Percentiles rank a stretch among this genome's conserved stretches.
Evolutionary conservation across 1,140 invertebrate species (phyloP).

Genomic region (Zaprionus ghesquierei): DNA sequence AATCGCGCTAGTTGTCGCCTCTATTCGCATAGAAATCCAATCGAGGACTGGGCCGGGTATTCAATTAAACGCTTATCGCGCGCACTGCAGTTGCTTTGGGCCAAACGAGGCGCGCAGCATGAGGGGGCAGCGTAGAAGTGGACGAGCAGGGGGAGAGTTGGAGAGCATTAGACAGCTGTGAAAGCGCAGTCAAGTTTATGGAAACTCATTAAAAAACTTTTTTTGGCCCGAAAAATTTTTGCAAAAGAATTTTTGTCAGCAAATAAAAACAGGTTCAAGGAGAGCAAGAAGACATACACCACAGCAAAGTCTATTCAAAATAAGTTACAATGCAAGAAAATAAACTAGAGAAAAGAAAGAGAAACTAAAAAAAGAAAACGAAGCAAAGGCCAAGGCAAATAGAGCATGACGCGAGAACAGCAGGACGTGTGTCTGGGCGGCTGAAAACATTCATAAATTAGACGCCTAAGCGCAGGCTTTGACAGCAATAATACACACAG

Average conservation of each 20-base stretch:
- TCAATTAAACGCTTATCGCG: constrained; percentile 77
- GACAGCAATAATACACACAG: constrained; percentile 35
- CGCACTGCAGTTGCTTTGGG: constrained; percentile 50
- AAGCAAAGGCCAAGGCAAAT: constrained; percentile 9
- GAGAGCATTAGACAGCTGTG: constrained; percentile 9
- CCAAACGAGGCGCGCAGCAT: background rate
- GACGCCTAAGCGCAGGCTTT: constrained; percentile 67
- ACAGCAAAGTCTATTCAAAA: constrained; percentile 16
- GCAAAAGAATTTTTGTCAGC: constrained; percentile 27
- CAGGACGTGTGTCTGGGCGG: constrained; percentile 32
- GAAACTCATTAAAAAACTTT: constrained; percentile 78
- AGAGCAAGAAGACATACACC: background rate
- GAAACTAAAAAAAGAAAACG: background rate
- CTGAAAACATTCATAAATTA: constrained; percentile 73
- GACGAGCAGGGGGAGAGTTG: too few relatives aligned
- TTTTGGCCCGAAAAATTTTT: constrained; percentile 53
- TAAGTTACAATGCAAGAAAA: constrained; percentile 13
- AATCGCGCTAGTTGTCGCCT: constrained; percentile 28
- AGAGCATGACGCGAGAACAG: constrained; percentile 37
- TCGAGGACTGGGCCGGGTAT: constrained; percentile 44
- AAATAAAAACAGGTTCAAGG: constrained; percentile 25
- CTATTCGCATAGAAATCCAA: constrained; percentile 57
- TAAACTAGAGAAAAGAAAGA: background rate
- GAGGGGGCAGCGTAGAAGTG: too few relatives aligned
- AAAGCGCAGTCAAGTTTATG: constrained; percentile 70